phyloP scores from a whole-genome alignment of 1,140 invertebrate species.

The Penaeus indicus region DNA sequence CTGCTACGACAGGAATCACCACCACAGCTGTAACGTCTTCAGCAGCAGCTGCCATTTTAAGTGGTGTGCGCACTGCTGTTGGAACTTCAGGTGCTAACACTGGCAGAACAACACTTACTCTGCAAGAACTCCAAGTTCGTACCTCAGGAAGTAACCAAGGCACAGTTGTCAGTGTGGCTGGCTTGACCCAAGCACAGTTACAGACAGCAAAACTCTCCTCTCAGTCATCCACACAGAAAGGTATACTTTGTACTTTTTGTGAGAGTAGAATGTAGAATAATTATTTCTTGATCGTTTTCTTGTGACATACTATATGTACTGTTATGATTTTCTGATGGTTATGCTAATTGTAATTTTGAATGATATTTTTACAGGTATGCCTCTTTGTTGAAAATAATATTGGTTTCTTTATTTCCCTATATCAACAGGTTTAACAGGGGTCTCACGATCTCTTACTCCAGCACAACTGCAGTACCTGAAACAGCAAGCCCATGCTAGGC shows the following conservation, averaged over 20 bases:
- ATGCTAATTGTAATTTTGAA: not conserved
- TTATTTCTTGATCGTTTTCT: no score
- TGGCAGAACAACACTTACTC: slow-evolving; percentile 55
- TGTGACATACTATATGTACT: no score
- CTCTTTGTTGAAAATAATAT: slow-evolving; percentile 5
- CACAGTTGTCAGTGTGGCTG: slow-evolving; percentile 70
- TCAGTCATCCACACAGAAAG: slow-evolving; percentile 57
- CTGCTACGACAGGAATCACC: slow-evolving; percentile 42
- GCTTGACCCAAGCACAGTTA: slow-evolving; percentile 69
- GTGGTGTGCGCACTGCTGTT: slow-evolving; percentile 43
- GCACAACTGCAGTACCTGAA: slow-evolving; percentile 74
- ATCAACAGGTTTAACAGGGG: slow-evolving; percentile 68
- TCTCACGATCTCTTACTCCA: slow-evolving; percentile 73
- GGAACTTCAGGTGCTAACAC: slow-evolving; percentile 43
- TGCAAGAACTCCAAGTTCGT: slow-evolving; percentile 57
- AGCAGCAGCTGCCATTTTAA: slow-evolving; percentile 48
- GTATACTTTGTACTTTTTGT: slow-evolving; percentile 7
- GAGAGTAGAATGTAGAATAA: not conserved
- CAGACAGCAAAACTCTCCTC: slow-evolving; percentile 68
- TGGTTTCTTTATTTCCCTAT: not conserved
- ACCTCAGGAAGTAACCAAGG: slow-evolving; percentile 62
- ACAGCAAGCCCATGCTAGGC: slow-evolving; percentile 71
- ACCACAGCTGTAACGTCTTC: slow-evolving; percentile 51
- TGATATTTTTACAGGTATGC: not conserved
- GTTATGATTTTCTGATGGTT: no score